A percentile compares a stretch with the other conserved stretches of the same genome.
Evolutionary conservation across 2,797 vertebrate species (phyloP).

Genomic region (Sus cebifrons): DNA sequence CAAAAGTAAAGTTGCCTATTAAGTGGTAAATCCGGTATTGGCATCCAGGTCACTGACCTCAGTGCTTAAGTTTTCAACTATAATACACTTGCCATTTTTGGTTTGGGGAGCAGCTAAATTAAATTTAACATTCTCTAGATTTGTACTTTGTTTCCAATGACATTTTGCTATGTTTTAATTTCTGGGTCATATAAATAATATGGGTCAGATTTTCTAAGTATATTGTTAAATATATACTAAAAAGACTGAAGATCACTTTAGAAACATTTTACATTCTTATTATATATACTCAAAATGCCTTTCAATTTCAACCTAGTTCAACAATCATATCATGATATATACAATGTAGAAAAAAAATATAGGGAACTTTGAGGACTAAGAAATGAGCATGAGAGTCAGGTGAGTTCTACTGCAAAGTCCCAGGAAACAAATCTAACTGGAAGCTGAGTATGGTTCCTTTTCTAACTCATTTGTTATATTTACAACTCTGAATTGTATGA

Average conservation of each 20-base stretch:
- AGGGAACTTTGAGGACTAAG: neutral
- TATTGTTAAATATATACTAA: neutral
- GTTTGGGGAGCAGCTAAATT: neutral
- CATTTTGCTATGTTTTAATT: neutral
- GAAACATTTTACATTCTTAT: neutral
- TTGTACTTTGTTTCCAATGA: neutral
- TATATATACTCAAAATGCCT: neutral
- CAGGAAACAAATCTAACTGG: neutral
- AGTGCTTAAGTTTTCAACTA: neutral
- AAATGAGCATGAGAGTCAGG: neutral
- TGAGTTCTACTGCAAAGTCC: neutral
- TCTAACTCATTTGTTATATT: conserved; percentile 6
- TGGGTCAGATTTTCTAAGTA: neutral
- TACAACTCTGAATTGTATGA: neutral
- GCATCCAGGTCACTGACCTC: neutral
- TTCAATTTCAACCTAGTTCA: neutral
- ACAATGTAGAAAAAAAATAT: neutral
- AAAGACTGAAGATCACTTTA: neutral
- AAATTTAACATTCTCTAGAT: neutral
- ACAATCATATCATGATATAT: neutral
- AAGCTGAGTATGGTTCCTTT: neutral
- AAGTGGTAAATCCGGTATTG: neutral
- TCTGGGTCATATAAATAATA: neutral
- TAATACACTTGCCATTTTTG: neutral
- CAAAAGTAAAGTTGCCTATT: neutral